Percentiles rank a stretch among this genome's conserved stretches.
Evolutionary conservation across 37 sponge, comb jelly and placozoan species (phyloP).

Genomic region (Geodia barretti): DNA sequence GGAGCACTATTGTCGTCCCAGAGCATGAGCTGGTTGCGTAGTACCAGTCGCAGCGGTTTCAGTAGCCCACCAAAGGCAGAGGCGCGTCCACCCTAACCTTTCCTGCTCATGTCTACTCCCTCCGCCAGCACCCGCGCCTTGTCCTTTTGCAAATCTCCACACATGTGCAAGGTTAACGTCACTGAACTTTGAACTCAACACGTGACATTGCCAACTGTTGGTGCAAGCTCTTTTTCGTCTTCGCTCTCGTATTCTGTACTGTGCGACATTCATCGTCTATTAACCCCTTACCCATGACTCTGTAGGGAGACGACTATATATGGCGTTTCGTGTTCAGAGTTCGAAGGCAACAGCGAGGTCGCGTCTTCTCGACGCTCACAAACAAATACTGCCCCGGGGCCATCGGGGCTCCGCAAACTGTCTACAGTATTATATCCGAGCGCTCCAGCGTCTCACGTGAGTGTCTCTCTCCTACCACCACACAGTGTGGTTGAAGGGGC

Average conservation of each 20-base stretch:
- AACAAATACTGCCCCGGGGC: slow-evolving; percentile 96
- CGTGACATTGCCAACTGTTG: neutral
- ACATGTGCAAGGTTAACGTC: neutral
- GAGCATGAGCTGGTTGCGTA: slow-evolving; percentile 96
- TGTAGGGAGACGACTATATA: too few relatives aligned
- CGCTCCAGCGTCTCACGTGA: too few relatives aligned
- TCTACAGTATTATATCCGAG: slow-evolving; percentile 85
- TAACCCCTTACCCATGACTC: too few relatives aligned
- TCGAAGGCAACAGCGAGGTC: slow-evolving; percentile 94
- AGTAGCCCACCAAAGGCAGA: slow-evolving; percentile 39
- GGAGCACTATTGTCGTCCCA: slow-evolving; percentile 68
- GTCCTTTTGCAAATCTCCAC: neutral
- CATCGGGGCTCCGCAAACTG: slow-evolving; percentile 93
- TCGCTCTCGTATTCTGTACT: too few relatives aligned
- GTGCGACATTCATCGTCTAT: too few relatives aligned
- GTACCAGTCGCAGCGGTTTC: slow-evolving; percentile 45
- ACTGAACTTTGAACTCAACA: neutral
- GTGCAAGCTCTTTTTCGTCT: too few relatives aligned
- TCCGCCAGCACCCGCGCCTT: slow-evolving; percentile 55
- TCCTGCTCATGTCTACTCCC: slow-evolving; percentile 75
- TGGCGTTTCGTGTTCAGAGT: slow-evolving; percentile 97
- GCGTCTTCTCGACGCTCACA: slow-evolving; percentile 95
- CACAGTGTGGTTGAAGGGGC: slow-evolving; percentile 96
- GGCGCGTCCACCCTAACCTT: slow-evolving; percentile 79
- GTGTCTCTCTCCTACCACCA: too few relatives aligned